These are phyloP conservation scores for Setophaga coronata DNA, from an alignment of 2,113 vertebrate species.

Conservation along the genomic window DNA sequence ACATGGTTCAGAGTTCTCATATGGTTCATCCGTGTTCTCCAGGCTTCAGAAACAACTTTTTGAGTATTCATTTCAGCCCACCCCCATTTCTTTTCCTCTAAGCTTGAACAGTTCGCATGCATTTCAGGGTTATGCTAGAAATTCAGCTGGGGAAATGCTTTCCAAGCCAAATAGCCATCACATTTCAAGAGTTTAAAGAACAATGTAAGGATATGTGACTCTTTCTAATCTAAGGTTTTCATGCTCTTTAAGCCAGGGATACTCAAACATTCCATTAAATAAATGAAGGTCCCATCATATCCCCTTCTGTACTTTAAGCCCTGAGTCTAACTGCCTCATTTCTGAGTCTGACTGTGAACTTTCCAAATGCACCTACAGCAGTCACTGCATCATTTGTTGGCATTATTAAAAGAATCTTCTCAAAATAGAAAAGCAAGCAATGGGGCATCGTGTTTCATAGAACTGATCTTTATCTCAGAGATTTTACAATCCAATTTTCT, in stretches of 20 bases:
- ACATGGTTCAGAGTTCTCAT: accelerated
- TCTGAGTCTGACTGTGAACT: not conserved
- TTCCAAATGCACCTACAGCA: not conserved
- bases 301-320: not conserved
- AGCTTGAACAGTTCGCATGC: not conserved
- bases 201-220: not conserved
- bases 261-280: conserved; percentile 9
- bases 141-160: not conserved
- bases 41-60: not conserved
- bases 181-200: not conserved
- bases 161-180: not conserved
- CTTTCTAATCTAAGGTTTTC: not conserved
- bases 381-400: conserved; percentile 35
- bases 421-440: conserved; percentile 54
- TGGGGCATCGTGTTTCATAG: conserved; percentile 43
- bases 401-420: conserved; percentile 47
- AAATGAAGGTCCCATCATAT: not conserved
- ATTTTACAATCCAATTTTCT: conserved; percentile 60
- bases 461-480: conserved; percentile 49
- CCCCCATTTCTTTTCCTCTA: not conserved
- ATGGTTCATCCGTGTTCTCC: not conserved
- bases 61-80: not conserved
- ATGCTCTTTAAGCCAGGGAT: not conserved
- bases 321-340: conserved; percentile 11
- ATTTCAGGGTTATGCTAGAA: not conserved